These are phyloP conservation scores for Luehdorfia chinensis DNA, from an alignment of 1,140 invertebrate species.

Conservation along the genomic window DNA sequence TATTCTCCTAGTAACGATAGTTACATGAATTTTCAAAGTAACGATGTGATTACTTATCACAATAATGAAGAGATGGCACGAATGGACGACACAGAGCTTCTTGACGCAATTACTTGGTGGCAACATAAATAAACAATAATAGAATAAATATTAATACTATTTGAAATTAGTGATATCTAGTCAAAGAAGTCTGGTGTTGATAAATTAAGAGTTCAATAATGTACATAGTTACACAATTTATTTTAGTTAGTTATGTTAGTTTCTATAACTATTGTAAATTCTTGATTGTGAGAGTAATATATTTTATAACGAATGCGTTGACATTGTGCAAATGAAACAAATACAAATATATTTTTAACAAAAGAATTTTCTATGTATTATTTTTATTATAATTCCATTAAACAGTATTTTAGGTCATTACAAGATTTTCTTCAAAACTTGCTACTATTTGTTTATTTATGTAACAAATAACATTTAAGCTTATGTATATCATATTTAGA, in stretches of 20 bases:
- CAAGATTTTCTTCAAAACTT: too few relatives aligned
- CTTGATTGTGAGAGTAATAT: slow-evolving; percentile 29
- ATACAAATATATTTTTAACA: too few relatives aligned
- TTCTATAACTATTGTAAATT: neutral
- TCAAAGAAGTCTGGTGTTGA: slow-evolving; percentile 6
- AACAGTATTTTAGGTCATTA: too few relatives aligned
- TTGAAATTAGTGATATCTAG: slow-evolving; percentile 3
- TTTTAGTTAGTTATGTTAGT: neutral
- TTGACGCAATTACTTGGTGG: slow-evolving; percentile 90
- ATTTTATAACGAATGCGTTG: too few relatives aligned
- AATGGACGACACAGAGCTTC: slow-evolving; percentile 85
- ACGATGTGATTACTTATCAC: slow-evolving; percentile 77
- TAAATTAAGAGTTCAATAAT: too few relatives aligned
- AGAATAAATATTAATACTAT: neutral
- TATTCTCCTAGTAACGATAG: slow-evolving; percentile 67
- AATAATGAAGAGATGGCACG: slow-evolving; percentile 10
- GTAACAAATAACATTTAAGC: too few relatives aligned
- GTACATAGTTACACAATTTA: neutral
- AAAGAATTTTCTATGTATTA: too few relatives aligned
- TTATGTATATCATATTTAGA: too few relatives aligned
- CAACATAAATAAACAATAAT: slow-evolving; percentile 73
- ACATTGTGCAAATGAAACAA: too few relatives aligned
- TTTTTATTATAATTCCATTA: too few relatives aligned
- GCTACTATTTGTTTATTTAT: too few relatives aligned
- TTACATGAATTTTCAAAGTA: slow-evolving; percentile 41